Evolutionary conservation across 2,113 vertebrate genomes (phyloP), one percentile per base, ranked within the genome.

Genomic region (Taxidea taxus): DNA sequence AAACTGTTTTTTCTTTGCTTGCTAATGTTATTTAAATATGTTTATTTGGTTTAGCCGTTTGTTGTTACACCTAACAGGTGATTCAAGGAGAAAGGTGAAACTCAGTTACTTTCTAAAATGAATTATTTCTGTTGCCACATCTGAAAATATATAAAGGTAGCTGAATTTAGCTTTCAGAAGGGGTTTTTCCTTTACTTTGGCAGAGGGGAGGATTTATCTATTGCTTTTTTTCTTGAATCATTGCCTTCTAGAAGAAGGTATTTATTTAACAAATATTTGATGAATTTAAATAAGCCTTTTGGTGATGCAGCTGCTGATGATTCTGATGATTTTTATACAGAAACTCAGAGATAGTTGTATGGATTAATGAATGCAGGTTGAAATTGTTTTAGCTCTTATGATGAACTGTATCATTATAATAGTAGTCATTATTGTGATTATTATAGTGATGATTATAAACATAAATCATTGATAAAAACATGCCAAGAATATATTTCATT

Each of bases 201-300:
- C 34, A 78, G n/a, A 93, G 23, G 86, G 6, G 64, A 82, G 20
- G 4, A 68, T 47, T 91, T 78, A 20, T 42, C 31, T 90, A 31
- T 77, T 86, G 25, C 5, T 85, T 93, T 87, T 10, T 54, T 39
- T 82, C 96, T 90, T 47, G 29, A 94, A 44, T 81, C 58, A 47
- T 29, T 96, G 74, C 49, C 70, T 42, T 83, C 6, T 72, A 77
- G 70, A 68, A 70, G 37, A 21, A 42, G 7, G 44, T 86, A 74
- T 92, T 87, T 90, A 89, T 92, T 87, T 90, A 89, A 87, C 88
- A 89, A 85, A 91, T 85, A 87, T 58, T 82, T 78, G 60, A 84
- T 93, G 31, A 74, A 77, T 95, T 94, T 95, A 60, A 90, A 78
- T 72, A 95, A 64, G 72, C 29, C 60, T 80, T 87, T 87, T 60